Base-by-base conservation (phyloP, 2,888 invertebrate species). In the Athalia rosae region DNA sequence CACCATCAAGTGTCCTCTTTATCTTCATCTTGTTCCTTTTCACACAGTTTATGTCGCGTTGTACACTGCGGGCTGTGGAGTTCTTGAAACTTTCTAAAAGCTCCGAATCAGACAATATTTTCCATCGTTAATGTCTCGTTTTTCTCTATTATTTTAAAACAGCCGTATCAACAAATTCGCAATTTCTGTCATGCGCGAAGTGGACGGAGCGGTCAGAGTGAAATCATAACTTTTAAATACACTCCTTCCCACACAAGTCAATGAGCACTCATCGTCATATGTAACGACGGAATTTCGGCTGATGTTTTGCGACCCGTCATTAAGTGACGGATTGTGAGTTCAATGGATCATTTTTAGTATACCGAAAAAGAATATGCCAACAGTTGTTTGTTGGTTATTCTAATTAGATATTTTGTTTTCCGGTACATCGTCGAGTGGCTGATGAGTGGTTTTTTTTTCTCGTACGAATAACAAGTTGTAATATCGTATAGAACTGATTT, bases 201-300 rank as follows among this genome's bases (percentile, higher is more conserved):
- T 43, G 13, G 45, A 45, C 13, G 45, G n/a, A 71, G 58, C 56
- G 43, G 71, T 71, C 13, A 58, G 71, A 71, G 71, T 71, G 58
- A 71, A 71, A 71, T 71, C 58, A 71, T 43, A 45, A 41, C 15
- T 43, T 71, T 71, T 43, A 71, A 71, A 58, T 71, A 71, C 41
- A 71, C 56, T n/a, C 11, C 45, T 15, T 41, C 71, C 58, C 43
- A 71, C 58, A 13, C 56, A 11, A n/a, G 15, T 58, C 13, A 45
- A 45, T 58, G 50, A 43, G n/a, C 41, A 71, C 43, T 58, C 69
- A 58, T 71, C 58, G 28, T 28, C 28, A 28, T 28, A 43, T 13
- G 48, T 58, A 71, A 5, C 4, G 56, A 58, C 15, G 69, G 69
- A 58, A 71, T 71, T 71, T 41, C 58, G 7, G 56, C 58, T 45